A percentile compares a stretch with the other conserved stretches of the same genome.
phyloP scores from a whole-genome alignment of 2,888 invertebrate genomes.

The Plemyria rubiginata region DNA sequence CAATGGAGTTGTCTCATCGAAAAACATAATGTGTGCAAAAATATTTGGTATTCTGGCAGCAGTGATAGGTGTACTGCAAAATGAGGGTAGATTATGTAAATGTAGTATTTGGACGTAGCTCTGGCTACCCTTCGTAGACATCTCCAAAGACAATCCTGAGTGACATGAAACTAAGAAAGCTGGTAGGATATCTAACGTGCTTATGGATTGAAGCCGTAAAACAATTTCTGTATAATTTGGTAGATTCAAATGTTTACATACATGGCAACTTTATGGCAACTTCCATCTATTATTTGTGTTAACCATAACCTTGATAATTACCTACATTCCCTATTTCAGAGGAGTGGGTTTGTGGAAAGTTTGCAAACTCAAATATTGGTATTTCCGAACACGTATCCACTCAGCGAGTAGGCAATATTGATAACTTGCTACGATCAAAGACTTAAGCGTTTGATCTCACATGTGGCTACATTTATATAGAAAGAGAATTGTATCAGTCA shows the following conservation, averaged over 20 bases:
- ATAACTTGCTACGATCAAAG: constrained; percentile 42
- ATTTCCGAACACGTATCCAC: constrained; percentile 40
- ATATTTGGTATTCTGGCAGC: too few relatives aligned
- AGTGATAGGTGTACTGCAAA: too few relatives aligned
- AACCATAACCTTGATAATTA: constrained; percentile 8
- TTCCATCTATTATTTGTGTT: constrained; percentile 6
- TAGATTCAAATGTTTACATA: background rate
- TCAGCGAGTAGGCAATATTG: constrained; percentile 41
- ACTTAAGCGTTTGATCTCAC: constrained; percentile 42
- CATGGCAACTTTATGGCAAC: background rate
- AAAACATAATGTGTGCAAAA: too few relatives aligned
- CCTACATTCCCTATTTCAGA: constrained; percentile 9
- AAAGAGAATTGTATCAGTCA: constrained; percentile 11
- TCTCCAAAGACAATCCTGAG: too few relatives aligned
- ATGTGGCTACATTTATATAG: constrained; percentile 11
- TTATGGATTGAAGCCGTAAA: too few relatives aligned
- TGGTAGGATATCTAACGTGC: too few relatives aligned
- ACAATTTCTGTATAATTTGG: background rate
- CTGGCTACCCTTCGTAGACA: too few relatives aligned
- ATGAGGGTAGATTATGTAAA: too few relatives aligned
- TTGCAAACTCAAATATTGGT: constrained; percentile 42
- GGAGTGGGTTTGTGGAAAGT: constrained; percentile 22
- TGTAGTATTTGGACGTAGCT: too few relatives aligned
- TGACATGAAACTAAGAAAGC: too few relatives aligned
- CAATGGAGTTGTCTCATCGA: too few relatives aligned